Evolutionary conservation across 2,888 invertebrate genomes (phyloP), one percentile per base, ranked within the genome.

Genomic region (Sympetrum striolatum): DNA sequence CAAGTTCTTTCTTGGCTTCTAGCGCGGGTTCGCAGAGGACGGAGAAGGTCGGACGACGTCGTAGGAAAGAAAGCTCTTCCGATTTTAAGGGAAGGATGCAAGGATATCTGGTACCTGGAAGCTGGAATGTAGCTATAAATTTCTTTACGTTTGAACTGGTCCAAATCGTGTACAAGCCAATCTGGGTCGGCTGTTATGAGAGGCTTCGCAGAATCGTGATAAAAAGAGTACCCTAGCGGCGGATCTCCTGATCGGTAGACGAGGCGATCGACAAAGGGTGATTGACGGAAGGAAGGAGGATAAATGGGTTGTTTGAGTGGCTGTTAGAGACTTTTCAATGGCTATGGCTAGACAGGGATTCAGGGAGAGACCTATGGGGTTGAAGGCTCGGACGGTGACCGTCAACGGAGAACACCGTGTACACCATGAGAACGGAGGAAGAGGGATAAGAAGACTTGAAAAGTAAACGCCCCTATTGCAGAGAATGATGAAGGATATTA

Each of bases 1-100:
- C n/a, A 35, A 60, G 60, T 60, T 58, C 60, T 60, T 86, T 60
- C 37, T 86, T 86, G 86, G 86, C 86, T 86, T 86, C 60, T n/a
- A 58, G 60, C 86, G 58, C 60, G 53, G 35, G 35, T 31, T 53
- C 31, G 58, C 82, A 60, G 60, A 86, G 86, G 86, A 37, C 86
- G 60, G 37, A n/a, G 37, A 86, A 86, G 86, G 86, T 86, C 86
- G 60, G 37, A 8, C 25, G 44, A 25, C 25, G 31, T 73, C 31
- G 73, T 31, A 81, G 81, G 58, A 31, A 86, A 6, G 37, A 18
- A n/a, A 8, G n/a, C 31, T 22, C 64, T 37, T 60, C 15, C 86
- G 60, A 60, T 37, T 18, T 22, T 15, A 18, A 39, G 44, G 14
- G 31, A 86, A 18, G 1, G 31, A 5, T 6, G 4, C 39, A 39